Evolutionary conservation across 2,113 vertebrate species (phyloP), one percentile per base, ranked within the genome.

Genomic region (Atherinomorus stipes): DNA sequence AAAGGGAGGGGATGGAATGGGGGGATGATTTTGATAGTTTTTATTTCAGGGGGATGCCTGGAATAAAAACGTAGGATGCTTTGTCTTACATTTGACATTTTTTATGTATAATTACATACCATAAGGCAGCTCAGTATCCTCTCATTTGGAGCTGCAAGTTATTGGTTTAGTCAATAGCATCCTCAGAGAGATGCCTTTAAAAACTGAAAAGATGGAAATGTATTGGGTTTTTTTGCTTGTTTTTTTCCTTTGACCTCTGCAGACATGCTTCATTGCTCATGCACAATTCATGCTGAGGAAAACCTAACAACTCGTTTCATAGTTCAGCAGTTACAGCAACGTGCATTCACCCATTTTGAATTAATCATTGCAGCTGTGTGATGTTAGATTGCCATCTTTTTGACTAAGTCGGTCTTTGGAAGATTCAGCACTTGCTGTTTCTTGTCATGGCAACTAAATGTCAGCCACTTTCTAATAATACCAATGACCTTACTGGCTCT

Each of bases 401-500:
- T n/a, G 53, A 22, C 21, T 2, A 19, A 59, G 16, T 45, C 16
- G 4, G 26, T 56, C 23, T 34, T 1, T 0, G 45, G 52, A 61
- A 71, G 34, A 69, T 63, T 86, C 31, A 34, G 31, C 31, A 1
- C 31, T 34, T 64, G 53, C 68, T 12, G 23, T 69, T 74, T 61
- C 50, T 52, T 4, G 66, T 71, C 84, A 86, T 78, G 66, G 65
- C 70, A 78, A 81, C 77, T 42, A 78, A 80, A 86, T 80, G 80
- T 86, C 73, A 86, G 67, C 2, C 26, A 68, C 70, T 38, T 78
- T 57, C 70, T 75, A 81, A 81, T 74, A 71, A 74, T 75, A 78
- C 64, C 76, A 38, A 38, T 67, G 73, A 80, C 80, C 77, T 86
- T 74, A 47, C 22, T 16, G 1, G 34, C 58, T 58, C 34, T 28